Evolutionary conservation across 2,113 vertebrate species (phyloP).

Genomic region (Gadus chalcogrammus): DNA sequence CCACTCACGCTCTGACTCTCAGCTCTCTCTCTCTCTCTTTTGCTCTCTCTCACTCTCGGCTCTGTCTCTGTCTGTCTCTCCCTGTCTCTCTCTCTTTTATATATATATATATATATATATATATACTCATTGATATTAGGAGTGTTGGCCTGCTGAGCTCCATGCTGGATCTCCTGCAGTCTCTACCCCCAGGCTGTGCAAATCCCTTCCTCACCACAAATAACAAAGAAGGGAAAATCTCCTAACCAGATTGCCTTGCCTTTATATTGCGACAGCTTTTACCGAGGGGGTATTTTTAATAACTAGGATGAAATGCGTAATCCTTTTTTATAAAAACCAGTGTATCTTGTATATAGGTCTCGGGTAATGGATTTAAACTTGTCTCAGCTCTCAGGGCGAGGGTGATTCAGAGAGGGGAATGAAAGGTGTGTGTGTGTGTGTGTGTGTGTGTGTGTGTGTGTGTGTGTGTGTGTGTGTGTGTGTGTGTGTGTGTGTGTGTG

Average conservation of each 20-base stretch:
- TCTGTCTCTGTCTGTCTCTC: too few species aligned
- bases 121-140: too few species aligned
- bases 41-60: too few species aligned
- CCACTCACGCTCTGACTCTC: too few species aligned
- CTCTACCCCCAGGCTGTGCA: constrained; percentile 23
- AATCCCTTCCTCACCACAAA: constrained; percentile 28
- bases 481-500: constrained; percentile 12
- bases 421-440: constrained; percentile 10
- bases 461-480: constrained; percentile 10
- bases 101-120: too few species aligned
- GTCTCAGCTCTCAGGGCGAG: constrained; percentile 8
- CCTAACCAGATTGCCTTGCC: constrained; percentile 57
- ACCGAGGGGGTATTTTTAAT: constrained; percentile 49
- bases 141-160: constrained; percentile 33
- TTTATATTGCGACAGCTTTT: constrained; percentile 45
- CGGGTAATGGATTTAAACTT: constrained; percentile 52
- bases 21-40: too few species aligned
- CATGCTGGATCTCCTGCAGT: constrained; percentile 21
- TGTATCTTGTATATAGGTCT: constrained; percentile 39
- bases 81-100: too few species aligned
- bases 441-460: constrained; percentile 9
- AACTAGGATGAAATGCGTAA: constrained; percentile 54
- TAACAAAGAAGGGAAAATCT: constrained; percentile 53
- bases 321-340: constrained; percentile 55
- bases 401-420: constrained; percentile 24